Evolutionary conservation across 2,113 vertebrate genomes (phyloP), one percentile per base, ranked within the genome.

Genomic region (Equus przewalskii): DNA sequence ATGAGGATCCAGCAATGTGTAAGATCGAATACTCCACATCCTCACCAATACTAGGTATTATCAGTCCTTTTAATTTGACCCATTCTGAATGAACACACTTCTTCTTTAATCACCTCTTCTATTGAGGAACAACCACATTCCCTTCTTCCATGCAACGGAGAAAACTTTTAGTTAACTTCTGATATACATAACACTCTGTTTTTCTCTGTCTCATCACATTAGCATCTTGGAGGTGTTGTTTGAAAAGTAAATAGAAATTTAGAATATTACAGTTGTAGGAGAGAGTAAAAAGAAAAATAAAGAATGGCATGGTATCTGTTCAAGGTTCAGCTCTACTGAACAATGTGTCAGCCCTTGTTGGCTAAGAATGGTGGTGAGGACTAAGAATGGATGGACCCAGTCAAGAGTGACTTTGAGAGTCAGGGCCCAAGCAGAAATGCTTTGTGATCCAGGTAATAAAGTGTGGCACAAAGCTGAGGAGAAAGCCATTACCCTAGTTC

Each of bases 231-330:
- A 78, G 14, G 5, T 26, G 78, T 49, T 84, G 9, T 88, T 90
- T 96, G 70, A 64, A 93, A 96, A 91, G 30, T 81, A 72, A 92
- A 75, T 1, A 95, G 30, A 93, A 96, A 90, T 84, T 76, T 18
- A 78, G 15, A 83, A 79, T 10, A 88, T 44, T 85, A 73, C 26
- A 9, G 49, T 79, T 13, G 11, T 33, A 89, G 19, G 28, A 85
- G 15, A 84, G 4, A 22, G 4, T 49, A 79, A 89, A 44, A 89
- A 33, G 46, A 46, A 88, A 51, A 91, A 94, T 41, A 85, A 69
- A 33, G 14, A 75, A 33, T 6, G 13, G 0, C 56, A 69, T 49
- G 33, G 9, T 46, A 81, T 22, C 4, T 90, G 19, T 30, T 86
- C 49, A 94, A 56, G 13, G 28, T 54, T 79, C 76, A 83, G 24